Conservation (phyloP, 2,797 vertebrate genomes). For the Syndactyla subalaris region DNA sequence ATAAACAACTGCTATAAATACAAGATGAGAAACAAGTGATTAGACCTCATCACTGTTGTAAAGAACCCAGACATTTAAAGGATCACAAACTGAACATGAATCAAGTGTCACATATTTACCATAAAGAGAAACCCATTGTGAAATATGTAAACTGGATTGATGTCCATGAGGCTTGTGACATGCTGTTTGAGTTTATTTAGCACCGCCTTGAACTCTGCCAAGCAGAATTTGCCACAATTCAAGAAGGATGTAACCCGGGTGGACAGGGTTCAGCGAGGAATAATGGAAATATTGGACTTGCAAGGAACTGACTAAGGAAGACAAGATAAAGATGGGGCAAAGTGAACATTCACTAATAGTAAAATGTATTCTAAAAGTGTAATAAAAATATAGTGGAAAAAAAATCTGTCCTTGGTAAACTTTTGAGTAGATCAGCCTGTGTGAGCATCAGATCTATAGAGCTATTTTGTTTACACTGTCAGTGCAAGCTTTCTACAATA, state of each 20-base stretch:
- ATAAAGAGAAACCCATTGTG: not conserved
- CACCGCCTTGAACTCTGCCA: not conserved
- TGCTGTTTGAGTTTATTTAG: not conserved
- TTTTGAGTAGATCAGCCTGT: not conserved
- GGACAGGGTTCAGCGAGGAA: not conserved
- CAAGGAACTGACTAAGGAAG: not conserved
- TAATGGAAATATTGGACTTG: not conserved
- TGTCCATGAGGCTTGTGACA: not conserved
- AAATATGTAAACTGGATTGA: rapidly evolving
- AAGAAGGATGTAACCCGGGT: not conserved
- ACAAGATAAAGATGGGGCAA: not conserved
- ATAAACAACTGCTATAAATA: not conserved
- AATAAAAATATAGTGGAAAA: not conserved
- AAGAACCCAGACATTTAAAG: not conserved
- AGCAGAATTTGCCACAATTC: not conserved
- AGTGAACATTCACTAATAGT: not conserved
- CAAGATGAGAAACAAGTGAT: not conserved
- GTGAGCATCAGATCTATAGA: not conserved
- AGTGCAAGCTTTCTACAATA: not conserved
- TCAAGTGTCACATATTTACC: not conserved
- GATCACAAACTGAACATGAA: not conserved
- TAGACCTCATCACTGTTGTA: not conserved
- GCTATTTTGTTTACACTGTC: not conserved
- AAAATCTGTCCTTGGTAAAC: not conserved
- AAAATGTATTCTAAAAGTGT: not conserved